Evolutionary conservation across 2,888 invertebrate species (phyloP), one percentile per base, ranked within the genome.

Genomic region (Limnephilus rhombicus): DNA sequence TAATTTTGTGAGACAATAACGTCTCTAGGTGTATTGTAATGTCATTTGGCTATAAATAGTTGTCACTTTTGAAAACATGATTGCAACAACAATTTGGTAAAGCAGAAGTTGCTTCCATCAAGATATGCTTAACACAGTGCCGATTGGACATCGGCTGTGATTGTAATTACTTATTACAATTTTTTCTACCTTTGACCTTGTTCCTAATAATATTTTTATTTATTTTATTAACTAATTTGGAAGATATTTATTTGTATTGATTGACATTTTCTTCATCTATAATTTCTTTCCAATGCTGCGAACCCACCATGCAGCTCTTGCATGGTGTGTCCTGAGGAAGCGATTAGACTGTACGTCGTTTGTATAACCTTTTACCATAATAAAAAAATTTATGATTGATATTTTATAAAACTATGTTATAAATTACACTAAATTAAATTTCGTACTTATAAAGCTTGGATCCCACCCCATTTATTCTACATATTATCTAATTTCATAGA

Each of bases 261-360:
- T 49, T 49, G 29, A 83, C 29, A 5, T 37, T 83, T 37, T 41
- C 45, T 86, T 86, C n/a, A 45, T 86, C 9, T 18, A 15, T 83
- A 41, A 24, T 89, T 81, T 90, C 3, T 90, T 90, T 86, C 80
- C 29, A 49, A 85, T 91, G 91, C 80, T 85, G 82, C 85, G n/a
- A 83, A 85, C 45, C 45, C 53, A 49, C 68, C 68, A 91, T 81
- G 80, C 97, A 98, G 99, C 98, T 94, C 96, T 99, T 96, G 98
- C 98, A 95, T 99, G 99, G 99, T 98, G 98, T 97, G 98, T 98
- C 94, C 98, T 99, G 95, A 97, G 98, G 95, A 98, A 98, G 95
- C 97, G 98, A 95, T 97, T 98, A 95, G 98, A 99, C 96, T 98
- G 98, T 99, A 98, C 97, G 98, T 98, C 96, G 81, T 92, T 92